A percentile compares a stretch with the other conserved stretches of the same genome.
Conservation (phyloP, 1,140 invertebrate genomes). For the Drosophila equinoxialis region DNA sequence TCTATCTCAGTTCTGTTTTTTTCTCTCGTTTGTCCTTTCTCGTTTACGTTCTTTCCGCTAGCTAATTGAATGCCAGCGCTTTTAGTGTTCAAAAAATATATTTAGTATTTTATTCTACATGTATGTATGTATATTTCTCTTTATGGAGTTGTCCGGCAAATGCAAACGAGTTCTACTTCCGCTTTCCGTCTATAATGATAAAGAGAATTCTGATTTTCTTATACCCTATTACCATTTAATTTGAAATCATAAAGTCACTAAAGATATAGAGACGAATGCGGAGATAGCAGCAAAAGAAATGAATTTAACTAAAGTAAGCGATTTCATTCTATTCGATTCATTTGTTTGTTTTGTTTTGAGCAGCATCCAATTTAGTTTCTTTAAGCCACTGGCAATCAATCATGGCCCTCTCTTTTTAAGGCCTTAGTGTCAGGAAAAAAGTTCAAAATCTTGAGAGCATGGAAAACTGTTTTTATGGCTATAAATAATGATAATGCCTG, state of each 20-base stretch:
- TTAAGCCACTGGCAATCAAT: not conserved
- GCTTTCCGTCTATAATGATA: constrained; percentile 26
- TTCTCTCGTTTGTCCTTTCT: constrained; percentile 31
- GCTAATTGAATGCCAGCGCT: constrained; percentile 55
- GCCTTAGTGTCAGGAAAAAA: not conserved
- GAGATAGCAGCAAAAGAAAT: no score
- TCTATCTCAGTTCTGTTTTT: constrained; percentile 24
- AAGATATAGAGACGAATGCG: no score
- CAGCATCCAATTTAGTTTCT: not conserved
- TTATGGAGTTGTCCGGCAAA: constrained; percentile 39
- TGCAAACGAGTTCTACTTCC: constrained; percentile 60
- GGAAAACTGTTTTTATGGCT: constrained; percentile 67
- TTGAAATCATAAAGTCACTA: no score
- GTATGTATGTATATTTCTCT: constrained; percentile 8
- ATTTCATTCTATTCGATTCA: constrained; percentile 77
- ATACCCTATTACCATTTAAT: not conserved
- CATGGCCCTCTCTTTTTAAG: not conserved
- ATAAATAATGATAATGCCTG: constrained; percentile 83
- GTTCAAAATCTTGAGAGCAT: constrained; percentile 51
- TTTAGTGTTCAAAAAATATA: constrained; percentile 47
- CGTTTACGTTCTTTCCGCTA: constrained; percentile 14
- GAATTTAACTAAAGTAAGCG: constrained; percentile 36
- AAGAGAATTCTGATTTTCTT: not conserved
- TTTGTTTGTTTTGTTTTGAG: constrained; percentile 50
- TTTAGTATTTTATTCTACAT: not conserved